Base-by-base conservation (phyloP, 2,888 invertebrate species). In the Drepanosiphum platanoidis region DNA sequence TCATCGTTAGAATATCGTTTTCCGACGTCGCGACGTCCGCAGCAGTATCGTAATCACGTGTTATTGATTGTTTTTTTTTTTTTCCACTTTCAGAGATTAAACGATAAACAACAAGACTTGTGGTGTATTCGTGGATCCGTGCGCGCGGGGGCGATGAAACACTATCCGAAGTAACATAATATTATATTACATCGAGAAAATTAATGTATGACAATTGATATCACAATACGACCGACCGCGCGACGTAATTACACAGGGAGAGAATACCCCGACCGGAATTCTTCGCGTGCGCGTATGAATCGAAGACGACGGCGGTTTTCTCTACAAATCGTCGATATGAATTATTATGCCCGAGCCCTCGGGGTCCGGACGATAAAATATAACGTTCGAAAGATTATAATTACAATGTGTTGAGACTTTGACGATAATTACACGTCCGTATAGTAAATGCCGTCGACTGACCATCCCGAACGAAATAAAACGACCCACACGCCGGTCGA, bases 381-480 rank as follows among this genome's bases (percentile, higher is more conserved):
- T 27, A 58, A 58, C 13, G 15, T 75, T 34, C n/a, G 34, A 32
- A 75, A 4, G 75, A 27, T 58, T 13, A 75, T 75, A 75, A 75
- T 58, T 58, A 75, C 58, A 34, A 75, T 15, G n/a, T 75, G 5
- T 34, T n/a, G 75, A 32, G 36, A 75, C 36, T 74, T 34, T 34
- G 58, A n/a, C n/a, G n/a, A 75, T 75, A 58, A 75, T 75, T 75
- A 58, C 58, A 15, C n/a, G 36, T 34, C 52, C 4, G n/a, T n/a
- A 52, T 75, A 52, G 34, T 58, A 34, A 68, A n/a, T 32, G 52
- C 75, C n/a, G n/a, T 58, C n/a, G n/a, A 74, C 75, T 32, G 58
- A 75, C 52, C 5, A 36, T 58, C 75, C 52, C 7, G 22, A 58
- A 75, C 13, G 15, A n/a, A n/a, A n/a, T n/a, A 75, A 58, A 34